Percentiles rank a stretch among this genome's conserved stretches.
Evolutionary conservation across 2,113 vertebrate genomes (phyloP).

Genomic region (chimpanzee (Pan troglodytes)): DNA sequence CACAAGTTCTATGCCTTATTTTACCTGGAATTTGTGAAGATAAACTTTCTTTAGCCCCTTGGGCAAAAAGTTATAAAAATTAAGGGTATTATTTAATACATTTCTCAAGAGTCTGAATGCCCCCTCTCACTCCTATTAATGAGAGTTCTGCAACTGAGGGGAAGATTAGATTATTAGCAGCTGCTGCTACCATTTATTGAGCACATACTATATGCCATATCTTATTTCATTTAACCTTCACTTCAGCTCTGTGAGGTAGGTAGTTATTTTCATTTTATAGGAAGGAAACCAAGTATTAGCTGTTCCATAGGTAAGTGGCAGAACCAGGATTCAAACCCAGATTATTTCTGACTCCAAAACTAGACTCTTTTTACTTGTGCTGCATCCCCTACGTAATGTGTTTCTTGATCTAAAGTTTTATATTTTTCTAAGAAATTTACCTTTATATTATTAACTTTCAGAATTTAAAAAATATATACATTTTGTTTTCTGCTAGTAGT

Average conservation of each 20-base stretch:
- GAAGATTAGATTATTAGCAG: conserved; percentile 17
- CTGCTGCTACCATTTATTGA: not conserved
- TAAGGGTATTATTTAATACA: not conserved
- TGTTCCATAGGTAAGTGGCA: conserved; percentile 24
- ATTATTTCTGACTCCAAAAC: not conserved
- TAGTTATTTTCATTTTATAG: conserved; percentile 1
- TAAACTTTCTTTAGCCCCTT: conserved; percentile 15
- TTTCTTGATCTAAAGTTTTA: conserved; percentile 1
- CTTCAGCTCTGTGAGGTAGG: conserved; percentile 7
- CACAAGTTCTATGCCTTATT: not conserved
- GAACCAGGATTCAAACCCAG: not conserved
- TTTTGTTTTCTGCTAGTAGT: not conserved
- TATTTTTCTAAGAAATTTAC: conserved; percentile 39
- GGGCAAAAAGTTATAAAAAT: not conserved
- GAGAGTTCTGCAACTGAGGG: not conserved
- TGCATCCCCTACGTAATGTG: not conserved
- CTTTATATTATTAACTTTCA: not conserved
- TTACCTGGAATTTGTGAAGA: conserved; percentile 21
- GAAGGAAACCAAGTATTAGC: not conserved
- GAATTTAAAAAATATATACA: not conserved
- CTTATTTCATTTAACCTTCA: conserved; percentile 30
- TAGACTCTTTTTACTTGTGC: not conserved
- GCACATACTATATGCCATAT: not conserved
- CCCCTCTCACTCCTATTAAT: not conserved
- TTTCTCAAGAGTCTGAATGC: not conserved